A percentile compares a stretch with the other conserved stretches of the same genome.
phyloP scores from a whole-genome alignment of 2,888 invertebrate species.

The Habroteleia sp. region DNA sequence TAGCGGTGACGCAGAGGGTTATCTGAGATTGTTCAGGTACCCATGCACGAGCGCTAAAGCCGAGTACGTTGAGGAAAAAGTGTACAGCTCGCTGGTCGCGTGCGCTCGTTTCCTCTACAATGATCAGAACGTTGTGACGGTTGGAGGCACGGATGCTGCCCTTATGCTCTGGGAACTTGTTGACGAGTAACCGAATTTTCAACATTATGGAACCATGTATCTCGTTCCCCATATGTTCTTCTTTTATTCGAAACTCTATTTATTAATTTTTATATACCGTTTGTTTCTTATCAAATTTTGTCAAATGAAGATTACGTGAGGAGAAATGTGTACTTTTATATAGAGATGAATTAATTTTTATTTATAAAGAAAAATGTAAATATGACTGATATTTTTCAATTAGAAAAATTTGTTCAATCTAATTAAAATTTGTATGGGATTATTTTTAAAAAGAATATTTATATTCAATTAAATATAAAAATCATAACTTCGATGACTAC shows the following conservation, averaged over 20 bases:
- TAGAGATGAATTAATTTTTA: too few species aligned
- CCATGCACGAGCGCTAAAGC: slow-evolving; percentile 93
- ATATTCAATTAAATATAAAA: too few species aligned
- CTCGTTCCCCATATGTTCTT: slow-evolving; percentile 15
- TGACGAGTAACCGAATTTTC: slow-evolving; percentile 84
- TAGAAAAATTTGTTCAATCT: too few species aligned
- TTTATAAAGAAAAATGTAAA: background rate
- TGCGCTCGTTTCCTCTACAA: slow-evolving; percentile 92
- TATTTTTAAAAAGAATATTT: too few species aligned
- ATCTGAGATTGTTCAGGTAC: slow-evolving; percentile 92
- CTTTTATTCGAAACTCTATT: slow-evolving; percentile 11
- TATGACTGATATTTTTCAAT: too few species aligned
- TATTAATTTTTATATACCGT: slow-evolving; percentile 40
- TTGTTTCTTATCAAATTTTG: slow-evolving; percentile 27
- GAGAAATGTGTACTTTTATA: too few species aligned
- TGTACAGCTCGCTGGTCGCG: slow-evolving; percentile 91
- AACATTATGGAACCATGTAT: slow-evolving; percentile 11
- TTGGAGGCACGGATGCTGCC: slow-evolving; percentile 93
- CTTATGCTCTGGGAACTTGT: slow-evolving; percentile 95
- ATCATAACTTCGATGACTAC: too few species aligned
- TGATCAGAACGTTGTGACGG: slow-evolving; percentile 91
- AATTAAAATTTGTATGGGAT: too few species aligned
- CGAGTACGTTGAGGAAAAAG: slow-evolving; percentile 93
- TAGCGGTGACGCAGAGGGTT: slow-evolving; percentile 94
- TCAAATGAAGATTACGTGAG: slow-evolving; percentile 45